Evolutionary conservation across 2,113 vertebrate genomes (phyloP), one percentile per base, ranked within the genome.

Genomic region (Saguinus midas): DNA sequence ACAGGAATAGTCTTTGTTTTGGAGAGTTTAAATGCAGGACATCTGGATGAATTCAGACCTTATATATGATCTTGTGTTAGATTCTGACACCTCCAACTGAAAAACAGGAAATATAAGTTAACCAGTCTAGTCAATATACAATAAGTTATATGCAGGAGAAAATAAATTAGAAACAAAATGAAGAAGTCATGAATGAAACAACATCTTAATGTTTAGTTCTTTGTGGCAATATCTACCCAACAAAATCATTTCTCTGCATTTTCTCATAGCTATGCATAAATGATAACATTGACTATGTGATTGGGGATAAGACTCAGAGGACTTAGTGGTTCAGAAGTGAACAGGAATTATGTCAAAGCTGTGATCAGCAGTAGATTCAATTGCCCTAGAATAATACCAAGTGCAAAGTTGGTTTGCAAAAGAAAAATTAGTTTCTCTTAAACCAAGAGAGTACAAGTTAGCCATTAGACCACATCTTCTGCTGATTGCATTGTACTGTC

Each of bases 361-460:
- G 25, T 40, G 40, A 8, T 68, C 79, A 94, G 20, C 20, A 72
- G 35, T 32, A 8, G 11, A 66, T 20, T 83, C 18, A 72, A 18
- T 79, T 91, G 25, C 18, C 57, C 52, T 84, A 43, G 29, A 79
- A 10, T 37, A 40, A 92, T 79, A 50, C 29, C 85, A 93, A 88
- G 32, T 16, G 6, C 16, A 79, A 90, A 94, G 58, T 29, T 57
- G 29, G 52, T 82, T 91, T 75, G 45, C 52, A 84, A 58, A 87
- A 94, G 87, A 92, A 64, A 96, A 87, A 96, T 85, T 37, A 43
- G 43, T 50, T 91, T 57, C 91, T 91, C 83, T 95, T 95, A 87
- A 90, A 85, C 45, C 35, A 91, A 80, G 76, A 93, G 78, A 80
- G 88, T 85, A 57, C 32, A 88, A 96, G 92, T 95, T 50, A 95